Percentiles rank a stretch among this genome's conserved stretches.
Conservation (phyloP, 1,140 invertebrate species). For the Armadillidium nasatum region DNA sequence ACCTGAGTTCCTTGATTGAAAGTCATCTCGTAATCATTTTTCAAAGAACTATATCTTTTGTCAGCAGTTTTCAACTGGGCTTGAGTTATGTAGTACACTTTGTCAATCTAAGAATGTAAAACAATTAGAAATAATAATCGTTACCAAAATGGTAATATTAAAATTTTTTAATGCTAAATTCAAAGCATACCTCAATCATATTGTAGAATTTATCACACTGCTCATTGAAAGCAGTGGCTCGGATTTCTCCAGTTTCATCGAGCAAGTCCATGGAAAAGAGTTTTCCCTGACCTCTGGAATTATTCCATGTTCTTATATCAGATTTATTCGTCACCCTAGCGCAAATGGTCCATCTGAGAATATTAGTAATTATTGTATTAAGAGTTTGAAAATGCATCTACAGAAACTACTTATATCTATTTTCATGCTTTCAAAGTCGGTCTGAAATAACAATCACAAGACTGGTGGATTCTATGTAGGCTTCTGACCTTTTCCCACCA, state of each 20-base stretch:
- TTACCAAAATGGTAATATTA: too few species aligned
- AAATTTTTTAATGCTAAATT: conserved; percentile 4
- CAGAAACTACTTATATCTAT: not conserved
- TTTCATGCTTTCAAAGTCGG: not conserved
- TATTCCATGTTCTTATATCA: conserved; percentile 78
- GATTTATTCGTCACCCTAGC: conserved; percentile 82
- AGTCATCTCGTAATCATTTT: conserved; percentile 95
- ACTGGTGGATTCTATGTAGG: not conserved
- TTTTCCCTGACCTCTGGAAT: conserved; percentile 85
- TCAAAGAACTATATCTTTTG: conserved; percentile 75
- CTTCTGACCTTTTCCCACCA: not conserved
- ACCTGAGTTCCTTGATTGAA: conserved; percentile 76
- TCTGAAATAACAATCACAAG: not conserved
- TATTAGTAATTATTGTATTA: conserved; percentile 36
- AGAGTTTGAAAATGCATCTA: conserved; percentile 22
- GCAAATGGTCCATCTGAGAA: conserved; percentile 79
- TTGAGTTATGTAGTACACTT: conserved; percentile 82
- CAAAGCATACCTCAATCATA: conserved; percentile 69
- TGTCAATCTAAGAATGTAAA: conserved; percentile 48
- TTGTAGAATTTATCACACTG: conserved; percentile 86
- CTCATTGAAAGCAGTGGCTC: conserved; percentile 86
- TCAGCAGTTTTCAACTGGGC: conserved; percentile 83
- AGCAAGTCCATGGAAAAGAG: conserved; percentile 87
- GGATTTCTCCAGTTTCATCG: conserved; percentile 91
- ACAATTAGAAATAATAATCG: too few species aligned